These are phyloP conservation scores for Electrophaes corylata DNA, from an alignment of 2,888 invertebrate genomes.

Conservation along the genomic window DNA sequence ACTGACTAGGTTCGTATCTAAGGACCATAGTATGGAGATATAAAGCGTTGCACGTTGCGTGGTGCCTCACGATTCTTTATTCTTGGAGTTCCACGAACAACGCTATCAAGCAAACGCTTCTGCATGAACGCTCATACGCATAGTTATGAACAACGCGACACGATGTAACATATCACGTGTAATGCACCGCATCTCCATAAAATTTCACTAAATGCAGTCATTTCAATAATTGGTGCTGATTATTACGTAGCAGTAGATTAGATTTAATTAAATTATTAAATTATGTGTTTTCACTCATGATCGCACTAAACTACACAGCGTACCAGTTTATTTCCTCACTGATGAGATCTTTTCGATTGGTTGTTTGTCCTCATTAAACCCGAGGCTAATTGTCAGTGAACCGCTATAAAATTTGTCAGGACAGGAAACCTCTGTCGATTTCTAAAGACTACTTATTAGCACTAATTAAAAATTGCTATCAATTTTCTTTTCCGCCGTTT, in stretches of 20 bases:
- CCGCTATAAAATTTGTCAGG: conserved; percentile 46
- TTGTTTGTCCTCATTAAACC: conserved; percentile 22
- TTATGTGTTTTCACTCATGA: neutral
- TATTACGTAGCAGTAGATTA: conserved; percentile 50
- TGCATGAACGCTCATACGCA: no score
- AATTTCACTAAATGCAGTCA: no score
- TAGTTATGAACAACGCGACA: no score
- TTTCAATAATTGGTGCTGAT: no score
- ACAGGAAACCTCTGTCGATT: conserved; percentile 42
- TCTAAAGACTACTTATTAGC: conserved; percentile 43
- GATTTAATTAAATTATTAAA: neutral
- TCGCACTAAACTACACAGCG: neutral
- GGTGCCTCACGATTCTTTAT: no score
- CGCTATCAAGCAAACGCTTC: no score
- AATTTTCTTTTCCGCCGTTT: conserved; percentile 35
- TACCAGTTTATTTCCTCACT: neutral
- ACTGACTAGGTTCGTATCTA: no score
- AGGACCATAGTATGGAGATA: no score
- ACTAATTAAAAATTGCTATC: conserved; percentile 51
- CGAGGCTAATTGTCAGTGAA: conserved; percentile 29
- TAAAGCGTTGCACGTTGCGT: no score
- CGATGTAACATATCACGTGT: no score
- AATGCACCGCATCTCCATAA: no score
- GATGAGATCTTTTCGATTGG: neutral
- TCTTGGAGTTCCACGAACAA: no score